phyloP scores from a whole-genome alignment of 1,140 invertebrate species.

The Acromyrmex heyeri region DNA sequence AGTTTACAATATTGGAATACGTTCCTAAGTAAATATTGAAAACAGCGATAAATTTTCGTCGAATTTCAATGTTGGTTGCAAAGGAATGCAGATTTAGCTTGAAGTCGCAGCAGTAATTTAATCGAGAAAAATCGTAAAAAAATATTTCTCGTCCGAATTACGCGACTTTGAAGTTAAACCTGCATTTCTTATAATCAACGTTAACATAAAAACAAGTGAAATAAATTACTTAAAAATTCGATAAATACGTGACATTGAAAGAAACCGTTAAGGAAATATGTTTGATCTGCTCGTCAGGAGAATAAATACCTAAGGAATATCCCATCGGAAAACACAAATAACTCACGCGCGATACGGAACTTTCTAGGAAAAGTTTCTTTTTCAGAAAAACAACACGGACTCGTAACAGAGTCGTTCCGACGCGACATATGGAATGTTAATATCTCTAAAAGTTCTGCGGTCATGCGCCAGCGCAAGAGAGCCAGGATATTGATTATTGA shows the following conservation, averaged over 20 bases:
- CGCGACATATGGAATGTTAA: too few relatives aligned
- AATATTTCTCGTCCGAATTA: too few relatives aligned
- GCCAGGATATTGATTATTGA: conserved; percentile 27
- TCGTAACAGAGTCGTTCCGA: too few relatives aligned
- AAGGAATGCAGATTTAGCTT: too few relatives aligned
- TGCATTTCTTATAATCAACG: not conserved
- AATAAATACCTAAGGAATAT: conserved; percentile 32
- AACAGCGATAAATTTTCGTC: not conserved
- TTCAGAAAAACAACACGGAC: not conserved
- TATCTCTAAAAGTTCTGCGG: conserved; percentile 24
- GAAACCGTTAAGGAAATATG: not conserved
- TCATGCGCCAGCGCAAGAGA: not conserved
- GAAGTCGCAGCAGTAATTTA: too few relatives aligned
- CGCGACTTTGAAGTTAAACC: too few relatives aligned
- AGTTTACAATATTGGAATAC: not conserved
- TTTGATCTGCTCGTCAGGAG: not conserved
- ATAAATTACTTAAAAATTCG: not conserved
- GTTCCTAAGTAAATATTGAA: not conserved
- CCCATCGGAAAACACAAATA: conserved; percentile 1
- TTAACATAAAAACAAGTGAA: not conserved
- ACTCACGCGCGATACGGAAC: conserved; percentile 22
- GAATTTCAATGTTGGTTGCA: too few relatives aligned
- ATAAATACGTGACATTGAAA: not conserved
- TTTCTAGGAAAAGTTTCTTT: conserved; percentile 44
- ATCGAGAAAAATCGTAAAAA: too few relatives aligned